Conservation (phyloP, 1,140 invertebrate species). For the Drosophila novamexicana region DNA sequence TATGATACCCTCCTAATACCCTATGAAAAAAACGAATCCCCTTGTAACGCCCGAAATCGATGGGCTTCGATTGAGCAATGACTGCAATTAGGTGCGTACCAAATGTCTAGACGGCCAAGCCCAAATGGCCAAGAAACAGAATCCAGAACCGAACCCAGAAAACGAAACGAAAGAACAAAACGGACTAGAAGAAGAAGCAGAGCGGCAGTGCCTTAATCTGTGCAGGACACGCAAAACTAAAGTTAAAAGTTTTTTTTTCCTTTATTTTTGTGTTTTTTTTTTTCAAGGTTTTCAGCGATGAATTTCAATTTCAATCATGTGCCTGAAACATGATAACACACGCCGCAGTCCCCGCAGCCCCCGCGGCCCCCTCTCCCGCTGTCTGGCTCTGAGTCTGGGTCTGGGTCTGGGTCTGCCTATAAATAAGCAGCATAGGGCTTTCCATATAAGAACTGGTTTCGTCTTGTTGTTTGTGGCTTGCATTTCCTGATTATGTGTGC, state of each 20-base stretch:
- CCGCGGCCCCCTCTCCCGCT: slow-evolving; percentile 26
- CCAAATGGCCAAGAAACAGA: slow-evolving; percentile 22
- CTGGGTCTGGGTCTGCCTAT: not conserved
- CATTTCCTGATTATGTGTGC: slow-evolving; percentile 73
- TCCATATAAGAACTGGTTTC: slow-evolving; percentile 60
- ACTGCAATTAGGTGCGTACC: slow-evolving; percentile 69
- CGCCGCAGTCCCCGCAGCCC: not conserved
- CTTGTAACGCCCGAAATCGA: slow-evolving; percentile 17
- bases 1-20: no score
- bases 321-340: slow-evolving; percentile 81
- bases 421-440: slow-evolving; percentile 32
- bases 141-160: slow-evolving; percentile 1
- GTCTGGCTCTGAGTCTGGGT: slow-evolving; percentile 5
- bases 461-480: slow-evolving; percentile 43
- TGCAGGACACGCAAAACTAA: slow-evolving; percentile 71
- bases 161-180: slow-evolving; percentile 1
- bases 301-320: slow-evolving; percentile 72
- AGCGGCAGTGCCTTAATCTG: slow-evolving; percentile 51
- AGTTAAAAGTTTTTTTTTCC: slow-evolving; percentile 9
- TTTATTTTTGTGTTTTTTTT: not conserved
- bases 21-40: slow-evolving; percentile 2
- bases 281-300: slow-evolving; percentile 59
- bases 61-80: slow-evolving; percentile 69
- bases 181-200: slow-evolving; percentile 1
- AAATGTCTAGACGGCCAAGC: slow-evolving; percentile 64